Base-by-base conservation (phyloP, 2,888 invertebrate genomes). In the Alviniconcha strummeri region DNA sequence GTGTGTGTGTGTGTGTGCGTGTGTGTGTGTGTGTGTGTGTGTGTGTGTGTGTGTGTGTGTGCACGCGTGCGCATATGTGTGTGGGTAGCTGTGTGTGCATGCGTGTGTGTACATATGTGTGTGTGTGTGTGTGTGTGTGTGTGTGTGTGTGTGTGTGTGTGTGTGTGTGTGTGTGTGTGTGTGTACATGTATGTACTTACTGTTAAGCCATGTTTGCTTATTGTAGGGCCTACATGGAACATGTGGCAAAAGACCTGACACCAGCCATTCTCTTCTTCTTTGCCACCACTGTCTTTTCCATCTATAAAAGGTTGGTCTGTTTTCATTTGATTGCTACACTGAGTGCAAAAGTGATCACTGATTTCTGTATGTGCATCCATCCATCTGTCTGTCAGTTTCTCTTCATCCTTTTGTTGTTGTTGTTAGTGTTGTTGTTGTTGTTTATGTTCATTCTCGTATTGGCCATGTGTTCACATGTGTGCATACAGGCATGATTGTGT, bases 191-290 rank as follows among this genome's bases (percentile, higher is more conserved):
- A 9, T 64, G 1, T 1, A 15, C 15, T 4, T 64, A 36, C 36
- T 36, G 3, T 36, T n/a, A n/a, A n/a, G n/a, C n/a, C n/a, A n/a
- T n/a, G 8, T 67, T 81, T 80, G 82, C 8, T 78, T 75, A 84
- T 56, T 88, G 13, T 87, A 91, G 91, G 11, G 85, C 87, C 15
- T 91, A 92, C 85, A 52, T 84, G 13, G 83, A 86, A 13, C 92
- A 92, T 86, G 56, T 89, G 11, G 81, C 86, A 19, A 83, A 83
- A 55, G 89, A 90, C 71, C 84, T 90, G 76, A 89, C 90, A 72
- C 79, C 85, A 7, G 64, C 89, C 52, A 87, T 87, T 11, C 85
- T 88, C 54, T 79, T 89, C 17, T 83, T 92, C 64, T 87, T 87
- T n/a, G 71, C 85, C 9, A 76, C 89, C 55, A 90, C 89, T 36